A percentile compares a stretch with the other conserved stretches of the same genome.
phyloP scores from a whole-genome alignment of 2,888 invertebrate species.

The Hymenopus coronatus region DNA sequence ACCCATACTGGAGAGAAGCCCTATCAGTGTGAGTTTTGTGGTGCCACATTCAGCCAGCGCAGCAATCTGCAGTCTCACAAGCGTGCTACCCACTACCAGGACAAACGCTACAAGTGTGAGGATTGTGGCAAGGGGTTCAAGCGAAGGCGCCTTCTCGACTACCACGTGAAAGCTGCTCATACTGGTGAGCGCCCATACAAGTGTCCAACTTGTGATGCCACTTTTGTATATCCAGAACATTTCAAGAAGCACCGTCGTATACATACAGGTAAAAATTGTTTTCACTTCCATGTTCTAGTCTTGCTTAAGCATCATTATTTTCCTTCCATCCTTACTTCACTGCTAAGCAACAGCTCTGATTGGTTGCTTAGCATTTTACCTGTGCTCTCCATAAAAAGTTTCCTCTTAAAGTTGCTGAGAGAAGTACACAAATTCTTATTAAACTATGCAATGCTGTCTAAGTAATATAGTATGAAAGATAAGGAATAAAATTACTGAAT shows the following conservation, averaged over 20 bases:
- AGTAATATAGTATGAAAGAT: too few species aligned
- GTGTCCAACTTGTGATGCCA: conserved; percentile 70
- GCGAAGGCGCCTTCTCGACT: conserved; percentile 67
- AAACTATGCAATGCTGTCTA: too few species aligned
- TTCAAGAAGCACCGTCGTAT: conserved; percentile 76
- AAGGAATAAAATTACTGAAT: too few species aligned
- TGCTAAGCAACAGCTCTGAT: too few species aligned
- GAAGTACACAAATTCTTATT: too few species aligned
- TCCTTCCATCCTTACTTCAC: too few species aligned
- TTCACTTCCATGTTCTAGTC: background rate
- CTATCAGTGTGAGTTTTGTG: conserved; percentile 70
- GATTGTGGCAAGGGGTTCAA: conserved; percentile 75
- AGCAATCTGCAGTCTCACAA: conserved; percentile 79
- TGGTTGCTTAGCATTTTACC: too few species aligned
- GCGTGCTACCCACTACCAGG: conserved; percentile 71
- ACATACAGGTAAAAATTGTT: conserved; percentile 58
- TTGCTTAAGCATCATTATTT: background rate
- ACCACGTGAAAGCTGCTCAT: conserved; percentile 78
- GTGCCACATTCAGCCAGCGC: conserved; percentile 75
- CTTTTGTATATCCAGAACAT: conserved; percentile 80
- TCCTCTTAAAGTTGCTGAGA: too few species aligned
- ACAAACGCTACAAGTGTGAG: conserved; percentile 68
- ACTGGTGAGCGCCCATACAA: conserved; percentile 75
- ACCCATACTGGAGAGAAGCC: conserved; percentile 63
- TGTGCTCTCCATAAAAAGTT: too few species aligned